These are phyloP conservation scores for Lordiphosa andalusiaca DNA, from an alignment of 2,888 invertebrate species.

Conservation along the genomic window DNA sequence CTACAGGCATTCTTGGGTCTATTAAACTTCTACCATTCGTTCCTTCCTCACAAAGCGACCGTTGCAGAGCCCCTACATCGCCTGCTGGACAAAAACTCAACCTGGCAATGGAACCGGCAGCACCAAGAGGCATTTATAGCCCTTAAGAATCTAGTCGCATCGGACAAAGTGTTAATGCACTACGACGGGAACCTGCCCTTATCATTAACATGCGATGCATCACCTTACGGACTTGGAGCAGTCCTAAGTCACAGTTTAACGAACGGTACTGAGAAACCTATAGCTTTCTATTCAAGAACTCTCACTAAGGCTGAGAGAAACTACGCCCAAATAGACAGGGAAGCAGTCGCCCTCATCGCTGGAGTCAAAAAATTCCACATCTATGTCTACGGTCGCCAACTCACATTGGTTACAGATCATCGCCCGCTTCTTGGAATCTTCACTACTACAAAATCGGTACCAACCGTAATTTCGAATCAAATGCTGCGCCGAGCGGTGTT, in stretches of 20 bases:
- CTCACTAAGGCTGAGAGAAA: neutral
- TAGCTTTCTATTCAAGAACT: neutral
- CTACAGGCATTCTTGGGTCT: neutral
- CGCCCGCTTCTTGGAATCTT: neutral
- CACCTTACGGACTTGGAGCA: too few relatives aligned
- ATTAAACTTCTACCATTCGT: too few relatives aligned
- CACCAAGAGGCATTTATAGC: neutral
- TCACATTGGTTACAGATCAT: conserved; percentile 1
- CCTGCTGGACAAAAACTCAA: neutral
- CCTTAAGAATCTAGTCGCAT: neutral
- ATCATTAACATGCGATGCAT: neutral
- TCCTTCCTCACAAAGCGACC: too few relatives aligned
- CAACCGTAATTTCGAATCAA: neutral
- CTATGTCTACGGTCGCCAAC: neutral
- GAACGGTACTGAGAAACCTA: neutral
- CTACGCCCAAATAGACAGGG: neutral
- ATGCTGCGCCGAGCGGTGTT: neutral
- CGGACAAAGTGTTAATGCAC: neutral
- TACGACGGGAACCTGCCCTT: neutral
- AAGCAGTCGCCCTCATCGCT: neutral
- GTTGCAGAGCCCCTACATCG: too few relatives aligned
- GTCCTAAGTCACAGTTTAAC: neutral
- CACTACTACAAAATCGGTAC: neutral
- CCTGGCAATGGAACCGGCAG: neutral
- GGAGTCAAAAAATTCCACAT: neutral